Conservation (phyloP, 2,113 vertebrate species). For the Lamprotornis superbus region DNA sequence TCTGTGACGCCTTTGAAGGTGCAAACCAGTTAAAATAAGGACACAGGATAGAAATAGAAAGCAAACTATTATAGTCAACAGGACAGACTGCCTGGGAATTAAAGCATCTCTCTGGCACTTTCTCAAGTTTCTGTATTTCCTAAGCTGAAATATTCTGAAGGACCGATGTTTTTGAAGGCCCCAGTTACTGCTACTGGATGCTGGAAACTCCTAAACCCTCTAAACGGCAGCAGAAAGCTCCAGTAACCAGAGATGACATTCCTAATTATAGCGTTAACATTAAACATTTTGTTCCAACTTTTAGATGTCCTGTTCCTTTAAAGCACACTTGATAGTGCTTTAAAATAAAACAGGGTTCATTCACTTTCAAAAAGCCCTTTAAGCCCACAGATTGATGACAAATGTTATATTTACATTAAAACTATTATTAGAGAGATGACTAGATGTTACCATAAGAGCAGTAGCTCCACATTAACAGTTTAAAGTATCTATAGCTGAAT, state of each 20-base stretch:
- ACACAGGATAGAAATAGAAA: background rate
- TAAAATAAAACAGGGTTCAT: background rate
- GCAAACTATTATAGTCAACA: conserved; percentile 22
- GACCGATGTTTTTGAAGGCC: background rate
- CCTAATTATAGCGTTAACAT: background rate
- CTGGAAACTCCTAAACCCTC: background rate
- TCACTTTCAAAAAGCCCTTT: background rate
- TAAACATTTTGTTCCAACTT: background rate
- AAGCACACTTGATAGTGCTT: background rate
- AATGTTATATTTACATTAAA: background rate
- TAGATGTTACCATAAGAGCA: background rate
- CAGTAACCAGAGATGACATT: background rate
- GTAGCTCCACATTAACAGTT: background rate
- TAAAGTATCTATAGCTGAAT: background rate
- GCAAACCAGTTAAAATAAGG: conserved; percentile 43
- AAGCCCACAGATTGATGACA: background rate
- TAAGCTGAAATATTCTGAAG: background rate
- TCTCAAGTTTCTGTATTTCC: background rate
- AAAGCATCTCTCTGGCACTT: conserved; percentile 12
- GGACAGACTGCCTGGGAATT: conserved; percentile 35
- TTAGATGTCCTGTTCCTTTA: background rate
- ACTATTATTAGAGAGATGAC: background rate
- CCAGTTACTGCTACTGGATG: background rate
- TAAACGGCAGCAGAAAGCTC: background rate
- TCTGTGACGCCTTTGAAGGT: conserved; percentile 25